Conservation (phyloP, 2,113 vertebrate genomes). For the Stomatorhinus ivindoensis region DNA sequence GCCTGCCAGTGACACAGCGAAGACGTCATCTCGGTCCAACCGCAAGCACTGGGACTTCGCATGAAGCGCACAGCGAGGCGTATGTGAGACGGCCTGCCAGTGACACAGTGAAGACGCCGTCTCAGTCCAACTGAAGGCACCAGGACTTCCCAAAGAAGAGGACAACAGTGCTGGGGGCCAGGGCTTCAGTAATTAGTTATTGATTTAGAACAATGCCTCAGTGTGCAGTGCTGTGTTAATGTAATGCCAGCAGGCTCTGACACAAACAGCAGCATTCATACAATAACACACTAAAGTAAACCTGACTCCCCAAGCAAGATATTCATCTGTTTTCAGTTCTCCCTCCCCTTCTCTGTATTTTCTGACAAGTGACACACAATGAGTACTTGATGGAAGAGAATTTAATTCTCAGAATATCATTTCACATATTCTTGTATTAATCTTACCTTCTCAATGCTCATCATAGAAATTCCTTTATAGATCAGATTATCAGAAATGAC, state of each 20-base stretch:
- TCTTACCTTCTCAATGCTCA: background rate
- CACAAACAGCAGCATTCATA: slow-evolving; percentile 72
- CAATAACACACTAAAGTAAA: slow-evolving; percentile 67
- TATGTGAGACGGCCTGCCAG: slow-evolving; percentile 73
- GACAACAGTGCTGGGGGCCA: slow-evolving; percentile 64
- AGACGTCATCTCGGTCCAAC: slow-evolving; percentile 62
- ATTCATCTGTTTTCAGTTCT: slow-evolving; percentile 53
- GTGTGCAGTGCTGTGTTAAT: slow-evolving; percentile 75
- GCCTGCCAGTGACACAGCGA: slow-evolving; percentile 68
- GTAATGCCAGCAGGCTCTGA: slow-evolving; percentile 76
- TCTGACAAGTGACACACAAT: background rate
- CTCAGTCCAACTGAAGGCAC: slow-evolving; percentile 71
- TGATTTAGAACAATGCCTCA: slow-evolving; percentile 82
- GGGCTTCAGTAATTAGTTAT: slow-evolving; percentile 98
- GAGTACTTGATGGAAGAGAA: background rate
- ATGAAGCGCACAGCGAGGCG: slow-evolving; percentile 74
- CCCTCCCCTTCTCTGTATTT: slow-evolving; percentile 17
- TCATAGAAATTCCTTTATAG: background rate
- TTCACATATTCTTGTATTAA: background rate
- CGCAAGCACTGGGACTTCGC: slow-evolving; percentile 79
- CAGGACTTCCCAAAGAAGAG: slow-evolving; percentile 66
- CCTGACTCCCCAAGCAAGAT: slow-evolving; percentile 64
- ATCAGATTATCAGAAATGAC: background rate
- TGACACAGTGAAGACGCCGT: slow-evolving; percentile 73
- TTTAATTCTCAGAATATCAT: slow-evolving; percentile 40